Evolutionary conservation across 2,888 invertebrate species (phyloP).

Genomic region (Patella caerulea): DNA sequence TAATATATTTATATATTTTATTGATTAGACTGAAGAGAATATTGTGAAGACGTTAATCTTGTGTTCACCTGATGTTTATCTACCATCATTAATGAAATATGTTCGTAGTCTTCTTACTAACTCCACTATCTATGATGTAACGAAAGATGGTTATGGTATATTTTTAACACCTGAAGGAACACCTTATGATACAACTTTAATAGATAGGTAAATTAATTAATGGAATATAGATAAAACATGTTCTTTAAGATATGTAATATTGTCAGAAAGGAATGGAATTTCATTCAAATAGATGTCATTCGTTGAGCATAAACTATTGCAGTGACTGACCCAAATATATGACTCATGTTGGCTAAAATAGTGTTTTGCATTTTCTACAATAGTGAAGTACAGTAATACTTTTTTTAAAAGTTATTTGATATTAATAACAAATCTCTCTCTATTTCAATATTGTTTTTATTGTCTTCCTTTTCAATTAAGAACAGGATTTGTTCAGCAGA

Average conservation of each 20-base stretch:
- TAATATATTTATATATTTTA: conserved; percentile 1
- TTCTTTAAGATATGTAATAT: too few relatives aligned
- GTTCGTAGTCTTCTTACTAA: conserved; percentile 76
- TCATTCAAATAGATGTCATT: too few relatives aligned
- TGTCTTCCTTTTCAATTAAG: too few relatives aligned
- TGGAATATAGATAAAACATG: too few relatives aligned
- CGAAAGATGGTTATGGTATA: conserved; percentile 83
- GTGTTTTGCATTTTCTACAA: too few relatives aligned
- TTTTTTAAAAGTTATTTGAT: too few relatives aligned
- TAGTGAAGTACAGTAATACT: too few relatives aligned
- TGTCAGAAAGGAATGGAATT: too few relatives aligned
- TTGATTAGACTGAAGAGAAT: conserved; percentile 73
- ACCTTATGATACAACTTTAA: conserved; percentile 88
- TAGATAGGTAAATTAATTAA: conserved; percentile 74
- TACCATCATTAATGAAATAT: conserved; percentile 78
- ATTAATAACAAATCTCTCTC: too few relatives aligned
- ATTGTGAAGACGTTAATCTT: conserved; percentile 81
- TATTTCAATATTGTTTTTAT: too few relatives aligned
- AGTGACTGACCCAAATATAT: neutral
- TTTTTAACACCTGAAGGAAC: conserved; percentile 90
- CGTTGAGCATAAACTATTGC: neutral
- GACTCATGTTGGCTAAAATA: neutral
- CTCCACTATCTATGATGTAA: conserved; percentile 78
- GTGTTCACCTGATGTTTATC: conserved; percentile 78
- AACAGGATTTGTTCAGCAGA: too few relatives aligned